Percentiles rank a stretch among this genome's conserved stretches.
phyloP scores from a whole-genome alignment of 2,888 invertebrate genomes.

The Limnephilus rhombicus region DNA sequence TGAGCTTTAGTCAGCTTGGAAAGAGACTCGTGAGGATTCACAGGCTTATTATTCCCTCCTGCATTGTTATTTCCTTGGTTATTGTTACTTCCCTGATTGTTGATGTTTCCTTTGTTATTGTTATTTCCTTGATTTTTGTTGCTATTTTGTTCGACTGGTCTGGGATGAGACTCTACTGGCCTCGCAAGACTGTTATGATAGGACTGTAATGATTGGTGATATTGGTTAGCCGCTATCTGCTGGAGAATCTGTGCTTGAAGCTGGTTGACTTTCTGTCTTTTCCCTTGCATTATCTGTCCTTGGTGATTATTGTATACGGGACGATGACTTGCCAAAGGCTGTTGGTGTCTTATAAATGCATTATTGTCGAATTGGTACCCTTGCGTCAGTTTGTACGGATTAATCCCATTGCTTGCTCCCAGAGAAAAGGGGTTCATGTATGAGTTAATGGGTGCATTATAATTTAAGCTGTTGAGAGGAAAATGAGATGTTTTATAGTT shows the following conservation, averaged over 20 bases:
- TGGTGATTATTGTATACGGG: slow-evolving; percentile 72
- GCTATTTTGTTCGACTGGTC: slow-evolving; percentile 70
- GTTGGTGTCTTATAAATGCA: slow-evolving; percentile 73
- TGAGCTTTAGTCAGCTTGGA: slow-evolving; percentile 67
- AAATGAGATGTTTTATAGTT: slow-evolving; percentile 74
- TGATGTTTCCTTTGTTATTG: slow-evolving; percentile 2
- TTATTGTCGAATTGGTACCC: slow-evolving; percentile 61
- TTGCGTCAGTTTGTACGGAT: slow-evolving; percentile 71
- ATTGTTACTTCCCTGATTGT: slow-evolving; percentile 12
- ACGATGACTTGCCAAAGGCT: slow-evolving; percentile 72
- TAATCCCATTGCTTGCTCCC: slow-evolving; percentile 70
- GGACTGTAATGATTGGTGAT: slow-evolving; percentile 54
- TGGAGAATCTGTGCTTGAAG: slow-evolving; percentile 72
- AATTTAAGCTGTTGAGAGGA: slow-evolving; percentile 69
- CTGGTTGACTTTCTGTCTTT: slow-evolving; percentile 71
- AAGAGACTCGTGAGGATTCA: slow-evolving; percentile 69
- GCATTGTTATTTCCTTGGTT: slow-evolving; percentile 12
- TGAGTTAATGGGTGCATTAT: slow-evolving; percentile 75
- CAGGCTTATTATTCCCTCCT: slow-evolving; percentile 71
- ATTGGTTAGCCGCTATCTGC: slow-evolving; percentile 72
- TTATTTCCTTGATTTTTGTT: slow-evolving; percentile 30
- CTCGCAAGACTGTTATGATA: slow-evolving; percentile 68
- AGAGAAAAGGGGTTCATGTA: slow-evolving; percentile 74
- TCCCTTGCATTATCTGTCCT: slow-evolving; percentile 57
- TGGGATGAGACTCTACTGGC: slow-evolving; percentile 71